Evolutionary conservation across 2,888 invertebrate species (phyloP), one percentile per base, ranked within the genome.

Genomic region (Parnassius apollo): DNA sequence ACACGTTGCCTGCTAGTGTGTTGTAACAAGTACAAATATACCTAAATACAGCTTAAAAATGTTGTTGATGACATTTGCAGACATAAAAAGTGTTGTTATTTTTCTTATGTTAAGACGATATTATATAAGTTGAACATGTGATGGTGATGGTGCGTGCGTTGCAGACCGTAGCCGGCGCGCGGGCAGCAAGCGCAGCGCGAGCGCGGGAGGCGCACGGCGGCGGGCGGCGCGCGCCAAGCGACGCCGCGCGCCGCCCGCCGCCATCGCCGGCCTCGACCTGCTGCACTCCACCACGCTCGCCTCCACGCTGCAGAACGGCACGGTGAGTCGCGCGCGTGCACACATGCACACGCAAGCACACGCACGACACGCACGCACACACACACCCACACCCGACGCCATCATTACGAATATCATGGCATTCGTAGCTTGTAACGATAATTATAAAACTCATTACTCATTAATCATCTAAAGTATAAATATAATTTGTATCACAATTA

Each of bases 241-340:
- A 18, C 89, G 81, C 70, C 92, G 78, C 75, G 89, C 76, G 74
- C 85, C 80, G 81, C 93, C 70, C 94, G 95, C 71, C 87, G 94
- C 79, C 86, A 97, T 98, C 80, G 96, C 95, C 69, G 97, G 97
- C 18, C 92, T 98, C 73, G 98, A 98, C 90, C 92, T 97, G 73
- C 89, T 98, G 71, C 98, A 98, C 85, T 96, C 95, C 74, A 96
- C 97, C 85, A 98, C 98, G 48, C 92, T 98, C 70, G 93, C 97
- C 9, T 97, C 97, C 78, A 97, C 97, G 18, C 95, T 96, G 25
- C 94, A 95, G 59, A 96, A 96, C 83, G 94, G 94, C 88, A 84
- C 88, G 56, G 87, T 88, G 46, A 85, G 85, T 85, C 62, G 18
- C 18, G 22, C 55, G 45, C 35, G 22, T 44, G 35, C 2, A 2